Evolutionary conservation across 1,140 invertebrate genomes (phyloP).

Genomic region (Cyclargus thomasi): DNA sequence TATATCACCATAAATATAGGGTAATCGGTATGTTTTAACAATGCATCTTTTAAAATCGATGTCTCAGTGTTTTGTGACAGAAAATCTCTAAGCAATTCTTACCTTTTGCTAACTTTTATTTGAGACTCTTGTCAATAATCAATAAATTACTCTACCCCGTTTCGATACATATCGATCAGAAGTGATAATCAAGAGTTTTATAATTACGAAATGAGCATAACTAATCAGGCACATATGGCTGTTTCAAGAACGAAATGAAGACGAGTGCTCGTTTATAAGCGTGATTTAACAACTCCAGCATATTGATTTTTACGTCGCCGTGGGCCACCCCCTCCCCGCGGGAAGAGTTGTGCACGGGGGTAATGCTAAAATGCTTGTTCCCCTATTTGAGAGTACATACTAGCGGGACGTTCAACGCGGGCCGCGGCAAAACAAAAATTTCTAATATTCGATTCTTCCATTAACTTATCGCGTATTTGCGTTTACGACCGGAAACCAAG

Average conservation of each 20-base stretch:
- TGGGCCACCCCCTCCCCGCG: conserved; percentile 70
- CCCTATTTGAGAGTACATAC: conserved; percentile 75
- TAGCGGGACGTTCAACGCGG: conserved; percentile 58
- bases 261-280: conserved; percentile 82
- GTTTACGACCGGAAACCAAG: conserved; percentile 61
- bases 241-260: conserved; percentile 74
- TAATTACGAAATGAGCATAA: conserved; percentile 26
- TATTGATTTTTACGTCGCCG: conserved; percentile 82
- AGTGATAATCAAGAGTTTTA: not conserved
- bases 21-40: too few species aligned
- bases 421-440: conserved; percentile 40
- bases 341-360: conserved; percentile 75
- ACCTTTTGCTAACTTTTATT: too few species aligned
- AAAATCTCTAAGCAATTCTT: too few species aligned
- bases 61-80: too few species aligned
- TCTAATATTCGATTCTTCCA: conserved; percentile 45
- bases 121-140: too few species aligned
- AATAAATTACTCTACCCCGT: too few species aligned
- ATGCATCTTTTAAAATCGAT: too few species aligned
- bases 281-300: conserved; percentile 83
- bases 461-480: conserved; percentile 54
- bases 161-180: too few species aligned
- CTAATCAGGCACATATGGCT: conserved; percentile 50
- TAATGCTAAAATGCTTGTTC: conserved; percentile 76
- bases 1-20: too few species aligned